Conservation (phyloP, 2,797 vertebrate genomes). For the Pterois miles region DNA sequence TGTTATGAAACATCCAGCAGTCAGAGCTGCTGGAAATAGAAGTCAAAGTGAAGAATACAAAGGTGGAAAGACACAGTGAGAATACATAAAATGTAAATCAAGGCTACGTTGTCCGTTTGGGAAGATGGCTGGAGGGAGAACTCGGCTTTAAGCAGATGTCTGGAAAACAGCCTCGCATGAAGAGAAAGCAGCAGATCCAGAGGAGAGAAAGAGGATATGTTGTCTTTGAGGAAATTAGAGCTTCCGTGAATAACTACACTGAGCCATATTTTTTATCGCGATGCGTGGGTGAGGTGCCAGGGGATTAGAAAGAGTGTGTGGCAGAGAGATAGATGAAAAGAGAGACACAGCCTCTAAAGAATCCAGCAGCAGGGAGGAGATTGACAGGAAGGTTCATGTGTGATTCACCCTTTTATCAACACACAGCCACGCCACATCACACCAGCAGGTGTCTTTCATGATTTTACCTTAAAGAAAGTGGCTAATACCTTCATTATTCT, state of each 20-base stretch:
- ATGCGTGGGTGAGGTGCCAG: constrained; percentile 66
- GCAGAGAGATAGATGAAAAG: constrained; percentile 51
- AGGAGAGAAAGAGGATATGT: constrained; percentile 29
- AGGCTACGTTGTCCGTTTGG: constrained; percentile 19
- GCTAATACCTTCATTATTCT: constrained; percentile 4
- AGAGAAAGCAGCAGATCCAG: constrained; percentile 27
- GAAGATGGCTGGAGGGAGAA: constrained; percentile 27
- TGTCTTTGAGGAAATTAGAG: constrained; percentile 69
- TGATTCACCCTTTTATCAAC: constrained; percentile 56
- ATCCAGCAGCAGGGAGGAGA: constrained; percentile 50
- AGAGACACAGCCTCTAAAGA: constrained; percentile 32
- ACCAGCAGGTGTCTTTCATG: constrained; percentile 36
- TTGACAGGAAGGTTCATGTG: constrained; percentile 54
- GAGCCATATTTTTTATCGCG: constrained; percentile 55
- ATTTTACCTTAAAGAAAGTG: neutral
- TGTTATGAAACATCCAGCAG: constrained; percentile 2
- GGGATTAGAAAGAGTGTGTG: constrained; percentile 63
- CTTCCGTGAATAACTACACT: constrained; percentile 66
- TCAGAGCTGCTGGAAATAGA: constrained; percentile 9
- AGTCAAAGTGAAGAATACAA: constrained; percentile 27
- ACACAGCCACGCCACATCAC: constrained; percentile 28
- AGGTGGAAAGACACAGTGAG: constrained; percentile 28
- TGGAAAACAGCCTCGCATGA: constrained; percentile 27
- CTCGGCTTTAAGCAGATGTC: constrained; percentile 20
- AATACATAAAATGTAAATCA: constrained; percentile 34